Conservation (phyloP, 2,797 vertebrate species). For the Anisognathus igniventris region DNA sequence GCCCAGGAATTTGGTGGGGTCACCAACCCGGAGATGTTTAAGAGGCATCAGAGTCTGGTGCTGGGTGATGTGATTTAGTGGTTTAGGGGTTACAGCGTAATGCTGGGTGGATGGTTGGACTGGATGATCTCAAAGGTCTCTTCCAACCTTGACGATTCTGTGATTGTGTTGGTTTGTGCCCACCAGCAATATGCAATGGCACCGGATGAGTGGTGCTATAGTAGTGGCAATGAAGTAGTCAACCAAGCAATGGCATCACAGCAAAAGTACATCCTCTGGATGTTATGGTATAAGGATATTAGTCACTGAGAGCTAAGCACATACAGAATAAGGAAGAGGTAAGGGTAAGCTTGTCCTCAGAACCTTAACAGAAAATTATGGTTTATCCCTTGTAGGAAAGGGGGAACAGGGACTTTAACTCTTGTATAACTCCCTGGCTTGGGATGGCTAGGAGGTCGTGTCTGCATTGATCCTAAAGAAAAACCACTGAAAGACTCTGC, state of each 20-base stretch:
- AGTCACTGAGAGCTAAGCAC: background rate
- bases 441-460: background rate
- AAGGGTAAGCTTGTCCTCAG: background rate
- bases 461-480: background rate
- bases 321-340: background rate
- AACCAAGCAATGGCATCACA: no score
- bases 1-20: background rate
- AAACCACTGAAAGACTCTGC: background rate
- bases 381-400: background rate
- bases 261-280: background rate
- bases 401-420: background rate
- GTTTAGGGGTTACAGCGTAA: background rate
- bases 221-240: background rate
- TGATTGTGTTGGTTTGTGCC: background rate
- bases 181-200: background rate
- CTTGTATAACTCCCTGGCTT: background rate
- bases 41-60: background rate
- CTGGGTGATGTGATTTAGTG: background rate
- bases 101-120: background rate
- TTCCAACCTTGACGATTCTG: background rate
- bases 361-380: background rate
- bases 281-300: fast-evolving
- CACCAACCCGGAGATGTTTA: background rate
- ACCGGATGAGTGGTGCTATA: fast-evolving
- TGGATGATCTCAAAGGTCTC: background rate